Evolutionary conservation across 2,888 invertebrate species (phyloP).

Genomic region (Rhaphigaster nebulosa): DNA sequence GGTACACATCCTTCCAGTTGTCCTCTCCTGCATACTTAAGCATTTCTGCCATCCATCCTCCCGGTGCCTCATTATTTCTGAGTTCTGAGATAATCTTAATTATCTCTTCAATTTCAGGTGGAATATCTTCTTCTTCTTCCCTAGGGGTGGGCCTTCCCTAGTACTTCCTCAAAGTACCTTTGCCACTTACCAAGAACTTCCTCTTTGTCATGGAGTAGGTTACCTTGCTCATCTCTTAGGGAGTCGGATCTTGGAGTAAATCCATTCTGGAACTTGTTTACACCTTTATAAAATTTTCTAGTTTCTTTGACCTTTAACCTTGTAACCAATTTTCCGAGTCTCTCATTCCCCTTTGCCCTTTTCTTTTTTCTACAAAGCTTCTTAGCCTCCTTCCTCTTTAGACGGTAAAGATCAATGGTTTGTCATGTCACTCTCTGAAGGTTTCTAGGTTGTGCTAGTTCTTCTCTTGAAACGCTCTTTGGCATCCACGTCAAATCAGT

Average conservation of each 20-base stretch:
- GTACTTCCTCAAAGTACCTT: neutral
- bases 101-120: too few species aligned
- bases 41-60: too few species aligned
- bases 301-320: neutral
- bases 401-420: neutral
- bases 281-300: neutral
- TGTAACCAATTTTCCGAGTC: neutral
- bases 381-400: neutral
- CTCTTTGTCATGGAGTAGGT: neutral
- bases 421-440: neutral
- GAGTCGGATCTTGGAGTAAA: neutral
- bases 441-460: neutral
- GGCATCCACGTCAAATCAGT: neutral
- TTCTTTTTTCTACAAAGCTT: neutral
- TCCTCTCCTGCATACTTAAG: too few species aligned
- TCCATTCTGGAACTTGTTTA: neutral
- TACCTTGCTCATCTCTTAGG: neutral
- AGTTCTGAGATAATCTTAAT: too few species aligned
- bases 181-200: neutral
- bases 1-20: too few species aligned
- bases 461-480: neutral
- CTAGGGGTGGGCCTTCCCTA: too few species aligned
- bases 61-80: too few species aligned
- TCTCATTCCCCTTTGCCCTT: neutral
- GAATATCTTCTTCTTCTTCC: too few species aligned